phyloP scores from a whole-genome alignment of 2,797 vertebrate species.

The Periparus ater region DNA sequence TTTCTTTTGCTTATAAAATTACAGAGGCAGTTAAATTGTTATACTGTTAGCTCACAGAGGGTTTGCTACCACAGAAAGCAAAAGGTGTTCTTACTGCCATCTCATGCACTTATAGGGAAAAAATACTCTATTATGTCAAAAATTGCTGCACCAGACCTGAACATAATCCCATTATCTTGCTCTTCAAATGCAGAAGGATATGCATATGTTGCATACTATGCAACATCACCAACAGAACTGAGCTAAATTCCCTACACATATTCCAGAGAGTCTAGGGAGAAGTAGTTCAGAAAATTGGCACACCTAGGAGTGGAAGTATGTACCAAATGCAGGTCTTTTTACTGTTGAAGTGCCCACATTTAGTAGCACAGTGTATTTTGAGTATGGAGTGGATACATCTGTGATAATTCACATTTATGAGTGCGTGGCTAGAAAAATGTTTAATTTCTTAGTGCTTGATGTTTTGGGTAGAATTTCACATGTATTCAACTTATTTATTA shows the following conservation, averaged over 20 bases:
- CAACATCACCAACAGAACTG: background rate
- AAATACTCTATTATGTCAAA: background rate
- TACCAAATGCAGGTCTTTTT: background rate
- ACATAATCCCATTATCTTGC: background rate
- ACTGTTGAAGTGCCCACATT: background rate
- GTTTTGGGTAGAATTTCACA: background rate
- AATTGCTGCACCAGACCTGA: background rate
- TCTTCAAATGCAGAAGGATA: background rate
- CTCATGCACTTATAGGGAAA: background rate
- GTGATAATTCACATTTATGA: background rate
- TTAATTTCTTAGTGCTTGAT: background rate
- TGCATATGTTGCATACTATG: too few species aligned
- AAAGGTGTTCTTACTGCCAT: background rate
- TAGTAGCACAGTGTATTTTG: background rate
- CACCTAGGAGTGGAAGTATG: background rate
- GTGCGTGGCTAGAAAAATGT: background rate
- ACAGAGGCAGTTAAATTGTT: slow-evolving; percentile 39
- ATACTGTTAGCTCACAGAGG: slow-evolving; percentile 14
- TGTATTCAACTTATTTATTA: background rate
- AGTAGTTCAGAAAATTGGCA: background rate
- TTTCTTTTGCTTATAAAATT: slow-evolving; percentile 68
- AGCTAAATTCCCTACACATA: background rate
- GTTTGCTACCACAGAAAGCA: slow-evolving; percentile 30
- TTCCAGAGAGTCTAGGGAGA: background rate
- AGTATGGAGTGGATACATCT: background rate